Evolutionary conservation across 2,797 vertebrate species (phyloP), one percentile per base, ranked within the genome.

Genomic region (Enteromius anoplus): DNA sequence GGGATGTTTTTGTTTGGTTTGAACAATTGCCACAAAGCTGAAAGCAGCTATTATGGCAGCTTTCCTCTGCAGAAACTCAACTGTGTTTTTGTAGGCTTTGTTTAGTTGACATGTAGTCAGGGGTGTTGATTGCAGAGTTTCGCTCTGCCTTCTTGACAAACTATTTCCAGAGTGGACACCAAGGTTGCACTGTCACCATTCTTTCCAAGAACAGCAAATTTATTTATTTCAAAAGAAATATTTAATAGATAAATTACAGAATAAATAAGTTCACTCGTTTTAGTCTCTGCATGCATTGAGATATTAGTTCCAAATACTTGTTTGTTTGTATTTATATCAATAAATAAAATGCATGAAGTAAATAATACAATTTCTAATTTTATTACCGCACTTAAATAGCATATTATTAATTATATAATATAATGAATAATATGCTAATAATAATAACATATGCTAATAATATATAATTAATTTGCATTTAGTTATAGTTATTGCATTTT

Each of bases 41-140:
- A 40, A 58, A 29, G 73, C 65, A 81, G 34, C 58, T 32, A 62
- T 64, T 78, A 42, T 60, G 75, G 69, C 47, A 53, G 76, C 47
- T 55, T 77, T 58, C 5, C n/a, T 4, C 55, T 73, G 71, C 45
- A 75, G 49, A 64, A 66, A 58, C 49, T 34, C 49, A 81, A 21
- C 32, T 1, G 47, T 42, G 78, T 45, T 51, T 86, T 49, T 75
- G 72, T 68, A 65, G 79, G 32, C 60, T 80, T 70, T 60, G 11
- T 37, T 80, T 85, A 86, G 81, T 86, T 88, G 73, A 80, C 76
- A 78, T 15, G 26, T 32, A 83, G 79, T 68, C 79, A 75, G 14
- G 45, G 55, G 55, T 62, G 58, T 66, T 68, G 10, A 53, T 53
- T 65, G 65, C 66, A 7, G 23, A 65, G 73, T 83, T 83, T 73